Percentiles rank a stretch among this genome's conserved stretches.
Evolutionary conservation across 1,140 invertebrate genomes (phyloP).

Genomic region (Periplaneta americana): DNA sequence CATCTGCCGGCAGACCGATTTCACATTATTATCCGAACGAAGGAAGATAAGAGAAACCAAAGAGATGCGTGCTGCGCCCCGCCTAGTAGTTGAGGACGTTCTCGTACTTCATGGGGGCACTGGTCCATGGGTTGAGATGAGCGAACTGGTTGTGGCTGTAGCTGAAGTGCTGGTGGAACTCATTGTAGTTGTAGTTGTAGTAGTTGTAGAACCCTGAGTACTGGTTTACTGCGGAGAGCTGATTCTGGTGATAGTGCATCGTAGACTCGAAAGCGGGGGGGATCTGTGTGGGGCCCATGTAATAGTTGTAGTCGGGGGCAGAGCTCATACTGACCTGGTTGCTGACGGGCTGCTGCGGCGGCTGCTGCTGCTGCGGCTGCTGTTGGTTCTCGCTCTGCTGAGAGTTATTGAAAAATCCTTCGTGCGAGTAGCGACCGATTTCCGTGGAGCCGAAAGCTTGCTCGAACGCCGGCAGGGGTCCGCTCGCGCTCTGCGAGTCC

Average conservation of each 20-base stretch:
- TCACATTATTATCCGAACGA: background rate
- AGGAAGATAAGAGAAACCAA: background rate
- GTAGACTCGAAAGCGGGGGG: background rate
- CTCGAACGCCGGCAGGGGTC: slow-evolving; percentile 63
- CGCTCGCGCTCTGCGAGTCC: background rate
- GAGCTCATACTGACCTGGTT: slow-evolving; percentile 25
- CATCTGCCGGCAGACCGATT: background rate
- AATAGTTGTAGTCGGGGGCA: background rate
- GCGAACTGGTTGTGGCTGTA: background rate
- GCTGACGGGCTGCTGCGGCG: background rate
- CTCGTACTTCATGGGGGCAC: background rate
- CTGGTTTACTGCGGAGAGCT: background rate
- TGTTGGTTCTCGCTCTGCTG: slow-evolving; percentile 29
- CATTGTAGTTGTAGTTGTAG: background rate
- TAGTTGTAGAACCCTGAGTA: background rate
- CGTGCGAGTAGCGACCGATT: slow-evolving; percentile 60
- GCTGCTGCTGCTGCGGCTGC: slow-evolving; percentile 30
- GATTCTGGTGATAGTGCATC: background rate
- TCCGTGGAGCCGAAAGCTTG: slow-evolving; percentile 73
- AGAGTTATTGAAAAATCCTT: slow-evolving; percentile 39
- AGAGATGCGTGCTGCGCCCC: too few relatives aligned
- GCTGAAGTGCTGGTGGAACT: background rate
- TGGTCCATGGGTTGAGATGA: background rate
- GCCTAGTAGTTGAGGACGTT: background rate
- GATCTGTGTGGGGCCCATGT: background rate